phyloP scores from a whole-genome alignment of 2,113 vertebrate species.

The Labrus mixtus region DNA sequence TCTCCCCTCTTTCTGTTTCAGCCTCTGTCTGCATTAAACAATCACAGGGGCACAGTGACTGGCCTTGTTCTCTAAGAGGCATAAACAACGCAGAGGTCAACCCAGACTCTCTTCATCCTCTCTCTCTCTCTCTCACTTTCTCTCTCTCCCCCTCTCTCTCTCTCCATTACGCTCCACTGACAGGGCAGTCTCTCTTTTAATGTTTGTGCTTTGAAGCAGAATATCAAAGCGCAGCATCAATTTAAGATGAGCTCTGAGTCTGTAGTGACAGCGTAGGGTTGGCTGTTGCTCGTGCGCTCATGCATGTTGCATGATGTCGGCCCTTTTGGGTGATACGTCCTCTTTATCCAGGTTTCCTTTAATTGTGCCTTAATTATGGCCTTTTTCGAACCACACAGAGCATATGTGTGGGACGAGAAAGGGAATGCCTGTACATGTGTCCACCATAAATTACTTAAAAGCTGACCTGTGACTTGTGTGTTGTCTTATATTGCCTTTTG shows the following conservation, averaged over 20 bases:
- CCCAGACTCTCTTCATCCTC: slow-evolving; percentile 55
- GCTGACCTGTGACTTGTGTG: background rate
- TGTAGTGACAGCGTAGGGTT: slow-evolving; percentile 46
- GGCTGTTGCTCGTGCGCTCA: slow-evolving; percentile 27
- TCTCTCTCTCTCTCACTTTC: background rate
- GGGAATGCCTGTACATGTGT: background rate
- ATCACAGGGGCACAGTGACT: slow-evolving; percentile 59
- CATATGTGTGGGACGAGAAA: background rate
- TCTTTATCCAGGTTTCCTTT: slow-evolving; percentile 13
- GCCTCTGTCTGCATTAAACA: slow-evolving; percentile 57
- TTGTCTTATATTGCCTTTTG: background rate
- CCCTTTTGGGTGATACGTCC: slow-evolving; percentile 10
- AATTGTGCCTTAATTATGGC: slow-evolving; percentile 14
- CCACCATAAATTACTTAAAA: slow-evolving; percentile 1
- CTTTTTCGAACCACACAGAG: background rate
- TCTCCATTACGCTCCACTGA: slow-evolving; percentile 27
- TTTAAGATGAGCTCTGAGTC: slow-evolving; percentile 56
- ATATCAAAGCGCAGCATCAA: slow-evolving; percentile 64
- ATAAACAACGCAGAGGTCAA: slow-evolving; percentile 67
- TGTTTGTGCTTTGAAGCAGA: slow-evolving; percentile 64
- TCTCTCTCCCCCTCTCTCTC: background rate
- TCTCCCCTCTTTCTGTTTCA: background rate
- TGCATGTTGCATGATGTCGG: slow-evolving; percentile 38
- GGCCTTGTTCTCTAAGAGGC: slow-evolving; percentile 67
- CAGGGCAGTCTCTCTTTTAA: slow-evolving; percentile 38